Percentiles rank a stretch among this genome's conserved stretches.
Conservation (phyloP, 2,888 invertebrate species). For the Drosophila kanekoi region DNA sequence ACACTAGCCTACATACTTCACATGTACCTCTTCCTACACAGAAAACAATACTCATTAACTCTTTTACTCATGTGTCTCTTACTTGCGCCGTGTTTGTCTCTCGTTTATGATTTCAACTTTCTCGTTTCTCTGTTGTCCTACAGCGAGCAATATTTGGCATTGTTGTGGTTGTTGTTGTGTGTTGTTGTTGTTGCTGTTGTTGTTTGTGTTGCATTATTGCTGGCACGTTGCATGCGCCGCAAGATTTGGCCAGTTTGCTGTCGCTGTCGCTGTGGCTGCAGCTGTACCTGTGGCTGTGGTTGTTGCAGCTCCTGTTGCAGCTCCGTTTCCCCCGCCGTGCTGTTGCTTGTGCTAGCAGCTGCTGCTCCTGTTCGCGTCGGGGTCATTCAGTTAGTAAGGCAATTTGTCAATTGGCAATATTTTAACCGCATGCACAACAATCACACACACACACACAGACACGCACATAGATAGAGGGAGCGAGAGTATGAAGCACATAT, state of each 20-base stretch:
- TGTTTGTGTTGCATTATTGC: slow-evolving; percentile 67
- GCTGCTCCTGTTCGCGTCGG: slow-evolving; percentile 70
- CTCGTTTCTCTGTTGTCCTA: slow-evolving; percentile 38
- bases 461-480: slow-evolving; percentile 29
- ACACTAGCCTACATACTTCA: slow-evolving; percentile 6
- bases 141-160: slow-evolving; percentile 63
- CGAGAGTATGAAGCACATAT: slow-evolving; percentile 49
- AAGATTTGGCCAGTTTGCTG: slow-evolving; percentile 25
- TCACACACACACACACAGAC: slow-evolving; percentile 32
- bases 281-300: slow-evolving; percentile 22
- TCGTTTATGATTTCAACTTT: neutral
- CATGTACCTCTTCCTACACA: slow-evolving; percentile 4
- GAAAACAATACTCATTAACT: neutral
- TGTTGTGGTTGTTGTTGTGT: slow-evolving; percentile 32
- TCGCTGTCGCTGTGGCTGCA: slow-evolving; percentile 6
- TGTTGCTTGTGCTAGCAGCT: slow-evolving; percentile 52
- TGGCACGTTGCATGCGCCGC: slow-evolving; percentile 63
- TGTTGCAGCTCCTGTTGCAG: slow-evolving; percentile 35
- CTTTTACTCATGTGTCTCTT: neutral
- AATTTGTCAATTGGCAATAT: slow-evolving; percentile 59
- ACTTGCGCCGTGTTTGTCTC: neutral
- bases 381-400: slow-evolving; percentile 72
- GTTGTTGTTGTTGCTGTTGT: slow-evolving; percentile 36
- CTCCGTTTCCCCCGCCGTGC: slow-evolving; percentile 4
- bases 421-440: slow-evolving; percentile 59